A percentile compares a stretch with the other conserved stretches of the same genome.
Evolutionary conservation across 2,797 vertebrate species (phyloP).

Genomic region (Mionectes olivaceus): DNA sequence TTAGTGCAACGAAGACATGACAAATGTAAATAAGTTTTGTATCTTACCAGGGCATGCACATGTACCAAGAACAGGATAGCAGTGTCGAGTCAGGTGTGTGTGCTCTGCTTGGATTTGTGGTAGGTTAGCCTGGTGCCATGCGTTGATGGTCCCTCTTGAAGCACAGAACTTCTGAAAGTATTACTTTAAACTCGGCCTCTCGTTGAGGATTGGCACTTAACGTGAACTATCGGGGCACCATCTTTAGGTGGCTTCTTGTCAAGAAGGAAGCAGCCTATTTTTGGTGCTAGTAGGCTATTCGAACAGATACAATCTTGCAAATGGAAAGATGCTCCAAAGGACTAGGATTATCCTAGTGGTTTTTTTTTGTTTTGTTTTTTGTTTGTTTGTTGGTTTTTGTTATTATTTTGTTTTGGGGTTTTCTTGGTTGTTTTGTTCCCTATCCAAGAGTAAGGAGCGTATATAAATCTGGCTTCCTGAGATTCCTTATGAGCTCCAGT

Average conservation of each 20-base stretch:
- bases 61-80: constrained; percentile 36
- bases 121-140: constrained; percentile 73
- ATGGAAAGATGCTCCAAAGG: constrained; percentile 83
- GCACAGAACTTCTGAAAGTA: constrained; percentile 81
- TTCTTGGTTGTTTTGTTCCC: neutral
- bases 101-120: constrained; percentile 57
- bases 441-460: neutral
- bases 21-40: constrained; percentile 54
- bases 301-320: constrained; percentile 21
- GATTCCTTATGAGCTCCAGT: neutral
- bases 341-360: constrained; percentile 59
- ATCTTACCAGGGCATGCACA: constrained; percentile 35
- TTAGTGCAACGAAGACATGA: constrained; percentile 53
- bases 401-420: neutral
- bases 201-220: constrained; percentile 77
- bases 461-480: neutral
- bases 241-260: constrained; percentile 44
- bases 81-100: neutral
- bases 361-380: neutral
- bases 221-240: constrained; percentile 55
- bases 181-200: constrained; percentile 77
- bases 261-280: constrained; percentile 55
- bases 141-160: constrained; percentile 76
- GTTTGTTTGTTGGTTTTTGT: neutral
- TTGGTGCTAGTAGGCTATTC: constrained; percentile 69